Conservation (phyloP, 2,888 invertebrate species). For the Lypha dubia region DNA sequence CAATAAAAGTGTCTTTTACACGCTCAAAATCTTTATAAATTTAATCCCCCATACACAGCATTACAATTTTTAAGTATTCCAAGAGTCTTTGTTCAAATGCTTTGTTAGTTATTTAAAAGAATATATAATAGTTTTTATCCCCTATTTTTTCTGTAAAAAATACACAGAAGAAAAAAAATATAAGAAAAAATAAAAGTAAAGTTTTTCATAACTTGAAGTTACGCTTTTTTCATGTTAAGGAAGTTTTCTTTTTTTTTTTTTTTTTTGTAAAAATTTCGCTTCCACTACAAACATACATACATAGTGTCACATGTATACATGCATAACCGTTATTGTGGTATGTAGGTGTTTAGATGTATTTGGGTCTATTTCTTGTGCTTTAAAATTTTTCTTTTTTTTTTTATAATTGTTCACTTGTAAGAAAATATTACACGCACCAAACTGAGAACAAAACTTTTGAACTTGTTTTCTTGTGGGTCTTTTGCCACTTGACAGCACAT, state of each 20-base stretch:
- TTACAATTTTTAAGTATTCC: slow-evolving; percentile 51
- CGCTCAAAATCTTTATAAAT: slow-evolving; percentile 44
- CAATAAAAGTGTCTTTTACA: slow-evolving; percentile 42
- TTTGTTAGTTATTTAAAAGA: slow-evolving; percentile 60
- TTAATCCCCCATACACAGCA: slow-evolving; percentile 33
- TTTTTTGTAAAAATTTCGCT: background rate
- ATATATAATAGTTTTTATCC: slow-evolving; percentile 55
- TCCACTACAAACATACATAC: too few relatives aligned
- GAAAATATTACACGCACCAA: slow-evolving; percentile 71
- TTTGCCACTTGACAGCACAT: slow-evolving; percentile 67
- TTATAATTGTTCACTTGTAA: slow-evolving; percentile 70
- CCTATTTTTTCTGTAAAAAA: slow-evolving; percentile 17
- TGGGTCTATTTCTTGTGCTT: slow-evolving; percentile 12
- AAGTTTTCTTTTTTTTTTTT: slow-evolving; percentile 24
- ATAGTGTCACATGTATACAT: slow-evolving; percentile 21
- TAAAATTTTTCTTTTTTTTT: too few relatives aligned
- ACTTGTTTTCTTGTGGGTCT: slow-evolving; percentile 34
- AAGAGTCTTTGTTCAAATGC: slow-evolving; percentile 49
- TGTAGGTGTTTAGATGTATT: slow-evolving; percentile 18
- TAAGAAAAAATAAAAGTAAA: slow-evolving; percentile 59
- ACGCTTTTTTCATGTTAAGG: slow-evolving; percentile 31
- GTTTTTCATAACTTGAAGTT: slow-evolving; percentile 64
- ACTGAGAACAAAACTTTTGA: slow-evolving; percentile 63
- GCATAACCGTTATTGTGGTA: too few relatives aligned
- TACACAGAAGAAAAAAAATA: background rate